Percentiles rank a stretch among this genome's conserved stretches.
phyloP scores from a whole-genome alignment of 2,888 invertebrate genomes.

The Calliphora vomitoria region DNA sequence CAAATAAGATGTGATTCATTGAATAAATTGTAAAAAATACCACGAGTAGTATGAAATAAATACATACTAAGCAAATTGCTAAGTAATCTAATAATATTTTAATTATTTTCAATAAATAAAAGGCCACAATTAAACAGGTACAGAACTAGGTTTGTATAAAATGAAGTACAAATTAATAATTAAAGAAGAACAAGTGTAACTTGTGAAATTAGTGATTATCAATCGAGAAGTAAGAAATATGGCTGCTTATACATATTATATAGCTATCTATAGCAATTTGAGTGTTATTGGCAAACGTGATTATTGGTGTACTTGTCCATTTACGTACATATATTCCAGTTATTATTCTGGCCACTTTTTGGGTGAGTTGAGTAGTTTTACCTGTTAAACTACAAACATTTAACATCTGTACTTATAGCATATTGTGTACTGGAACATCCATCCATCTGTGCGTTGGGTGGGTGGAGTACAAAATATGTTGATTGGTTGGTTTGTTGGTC shows the following conservation, averaged over 20 bases:
- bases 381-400: neutral
- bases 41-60: neutral
- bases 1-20: slow-evolving; percentile 37
- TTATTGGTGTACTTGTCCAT: neutral
- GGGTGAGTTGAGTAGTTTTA: slow-evolving; percentile 4
- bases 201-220: neutral
- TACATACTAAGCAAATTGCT: slow-evolving; percentile 1
- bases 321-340: neutral
- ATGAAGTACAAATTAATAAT: neutral
- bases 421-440: neutral
- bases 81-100: neutral
- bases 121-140: neutral
- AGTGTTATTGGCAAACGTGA: neutral
- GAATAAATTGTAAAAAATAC: neutral
- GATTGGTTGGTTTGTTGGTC: slow-evolving; percentile 78
- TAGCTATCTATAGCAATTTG: neutral
- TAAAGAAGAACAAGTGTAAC: neutral
- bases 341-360: neutral
- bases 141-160: slow-evolving; percentile 7
- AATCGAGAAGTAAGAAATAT: neutral
- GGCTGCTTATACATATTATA: neutral
- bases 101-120: neutral
- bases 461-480: slow-evolving; percentile 81
- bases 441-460: slow-evolving; percentile 54
- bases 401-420: neutral